phyloP scores from a whole-genome alignment of 2,888 invertebrate genomes.

The Troides helena region DNA sequence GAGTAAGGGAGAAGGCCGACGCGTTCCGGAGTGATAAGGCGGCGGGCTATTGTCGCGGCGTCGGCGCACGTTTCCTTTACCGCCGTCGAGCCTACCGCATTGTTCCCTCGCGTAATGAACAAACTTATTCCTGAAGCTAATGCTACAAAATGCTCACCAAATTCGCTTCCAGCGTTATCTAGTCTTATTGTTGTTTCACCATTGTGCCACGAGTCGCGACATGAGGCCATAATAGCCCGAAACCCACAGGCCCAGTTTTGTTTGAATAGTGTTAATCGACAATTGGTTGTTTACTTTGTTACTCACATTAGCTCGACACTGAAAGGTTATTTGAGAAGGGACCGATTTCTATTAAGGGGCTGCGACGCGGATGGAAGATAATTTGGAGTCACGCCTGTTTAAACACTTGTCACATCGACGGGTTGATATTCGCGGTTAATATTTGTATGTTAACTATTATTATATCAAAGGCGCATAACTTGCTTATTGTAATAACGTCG shows the following conservation, averaged over 20 bases:
- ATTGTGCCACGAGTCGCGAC: constrained; percentile 48
- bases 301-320: constrained; percentile 57
- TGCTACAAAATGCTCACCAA: constrained; percentile 66
- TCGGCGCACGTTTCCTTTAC: constrained; percentile 79
- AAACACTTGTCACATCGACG: constrained; percentile 32
- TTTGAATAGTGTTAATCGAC: constrained; percentile 67
- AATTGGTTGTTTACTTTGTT: constrained; percentile 57
- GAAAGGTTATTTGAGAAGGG: constrained; percentile 66
- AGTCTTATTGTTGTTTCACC: constrained; percentile 52
- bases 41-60: constrained; percentile 73
- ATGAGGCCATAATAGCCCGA: constrained; percentile 53
- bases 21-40: constrained; percentile 79
- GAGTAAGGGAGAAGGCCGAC: constrained; percentile 43
- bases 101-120: constrained; percentile 76
- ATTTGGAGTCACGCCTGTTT: constrained; percentile 49
- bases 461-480: not conserved
- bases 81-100: constrained; percentile 74
- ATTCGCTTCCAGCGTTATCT: constrained; percentile 69
- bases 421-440: constrained; percentile 19
- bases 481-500: not conserved
- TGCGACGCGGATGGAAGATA: constrained; percentile 36
- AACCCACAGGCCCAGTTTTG: constrained; percentile 69
- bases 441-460: constrained; percentile 15
- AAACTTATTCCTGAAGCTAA: constrained; percentile 77
- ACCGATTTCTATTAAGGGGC: constrained; percentile 61